Evolutionary conservation across 2,888 invertebrate species (phyloP), one percentile per base, ranked within the genome.

Genomic region (Caenorhabditis wallacei): DNA sequence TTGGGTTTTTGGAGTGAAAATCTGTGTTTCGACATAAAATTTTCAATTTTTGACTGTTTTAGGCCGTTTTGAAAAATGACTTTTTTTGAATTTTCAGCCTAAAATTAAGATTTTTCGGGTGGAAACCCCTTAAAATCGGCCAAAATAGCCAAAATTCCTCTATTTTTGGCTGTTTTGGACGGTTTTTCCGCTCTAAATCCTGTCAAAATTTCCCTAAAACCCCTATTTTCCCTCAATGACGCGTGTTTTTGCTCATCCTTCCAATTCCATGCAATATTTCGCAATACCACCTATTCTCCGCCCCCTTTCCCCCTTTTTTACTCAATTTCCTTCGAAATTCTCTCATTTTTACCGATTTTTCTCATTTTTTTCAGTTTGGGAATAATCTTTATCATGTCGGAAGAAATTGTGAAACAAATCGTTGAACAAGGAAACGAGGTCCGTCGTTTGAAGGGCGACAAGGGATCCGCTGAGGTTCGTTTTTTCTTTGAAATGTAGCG

Each of bases 361-460:
- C 53, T 4, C 13, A 18, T 35, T 43, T 59, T 75, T 43, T 75
- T 30, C 66, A 75, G 75, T 68, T 75, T 66, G 56, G 66, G 57
- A 8, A n/a, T 30, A 75, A 70, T 48, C 43, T 13, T 40, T 3
- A 48, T 18, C 7, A 82, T 82, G 82, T 82, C 82, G 22, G 72
- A 37, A 10, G 82, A 54, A 54, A 82, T 82, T 24, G 82, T 81
- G 26, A 76, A 79, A 30, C 79, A 85, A 68, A 87, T 87, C 64
- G 72, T 56, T 11, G 83, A 75, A 22, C 85, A 85, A 68, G 87
- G 84, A 26, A 76, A 66, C 59, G 79, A 81, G 43, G 82, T 87
- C 8, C 75, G 87, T 5, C 59, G 81, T 35, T 26, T 87, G 59
- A 87, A 87, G 35, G 54, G 54, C 1, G 85, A 81, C 30, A 71